phyloP scores from a whole-genome alignment of 2,797 vertebrate genomes.

The Diglossa cyanea region DNA sequence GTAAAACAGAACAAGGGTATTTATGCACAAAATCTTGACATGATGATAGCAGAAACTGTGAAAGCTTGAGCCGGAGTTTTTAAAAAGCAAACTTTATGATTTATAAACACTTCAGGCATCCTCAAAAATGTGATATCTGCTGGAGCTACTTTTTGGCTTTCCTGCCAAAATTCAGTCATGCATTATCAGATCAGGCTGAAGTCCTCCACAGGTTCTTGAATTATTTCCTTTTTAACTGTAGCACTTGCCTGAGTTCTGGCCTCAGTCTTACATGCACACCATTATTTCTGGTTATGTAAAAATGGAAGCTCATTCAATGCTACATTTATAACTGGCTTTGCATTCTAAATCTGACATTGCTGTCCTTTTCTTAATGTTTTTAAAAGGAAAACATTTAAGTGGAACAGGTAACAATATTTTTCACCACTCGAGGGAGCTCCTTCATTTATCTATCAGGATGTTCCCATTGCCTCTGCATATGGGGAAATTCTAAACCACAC shows the following conservation, averaged over 20 bases:
- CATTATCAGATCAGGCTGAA: background rate
- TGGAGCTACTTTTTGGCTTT: background rate
- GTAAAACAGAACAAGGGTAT: background rate
- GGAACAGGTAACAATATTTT: background rate
- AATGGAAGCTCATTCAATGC: background rate
- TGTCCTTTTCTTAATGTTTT: background rate
- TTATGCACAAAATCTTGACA: background rate
- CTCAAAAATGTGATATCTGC: background rate
- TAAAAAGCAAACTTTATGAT: background rate
- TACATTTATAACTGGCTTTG: background rate
- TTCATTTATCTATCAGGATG: background rate
- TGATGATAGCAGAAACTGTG: background rate
- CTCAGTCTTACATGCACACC: background rate
- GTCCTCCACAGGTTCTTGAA: background rate
- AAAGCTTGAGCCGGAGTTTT: background rate
- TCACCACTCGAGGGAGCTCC: constrained; percentile 38
- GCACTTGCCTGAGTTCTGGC: background rate
- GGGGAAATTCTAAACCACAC: background rate
- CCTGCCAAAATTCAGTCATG: constrained; percentile 26
- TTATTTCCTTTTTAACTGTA: background rate
- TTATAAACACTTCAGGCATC: constrained; percentile 15
- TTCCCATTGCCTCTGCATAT: background rate
- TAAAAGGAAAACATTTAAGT: background rate
- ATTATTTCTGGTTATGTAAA: background rate
- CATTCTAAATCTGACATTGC: background rate